Percentiles rank a stretch among this genome's conserved stretches.
Evolutionary conservation across 2,797 vertebrate species (phyloP).

Genomic region (Clarias fuscus): DNA sequence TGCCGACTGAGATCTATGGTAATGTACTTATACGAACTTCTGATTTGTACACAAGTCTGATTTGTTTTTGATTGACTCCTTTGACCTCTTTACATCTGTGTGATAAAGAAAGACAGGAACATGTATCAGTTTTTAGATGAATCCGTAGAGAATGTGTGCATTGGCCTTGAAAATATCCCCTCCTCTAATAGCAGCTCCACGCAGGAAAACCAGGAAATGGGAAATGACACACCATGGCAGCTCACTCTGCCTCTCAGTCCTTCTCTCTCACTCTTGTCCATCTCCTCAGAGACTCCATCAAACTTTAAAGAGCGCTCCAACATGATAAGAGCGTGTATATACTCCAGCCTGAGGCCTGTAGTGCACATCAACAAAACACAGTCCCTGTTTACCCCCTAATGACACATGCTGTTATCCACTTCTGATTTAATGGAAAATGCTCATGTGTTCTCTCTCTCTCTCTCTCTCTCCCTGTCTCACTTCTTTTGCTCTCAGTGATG

Average conservation of each 20-base stretch:
- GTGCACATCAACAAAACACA: constrained; percentile 51
- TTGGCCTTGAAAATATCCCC: background rate
- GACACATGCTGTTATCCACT: constrained; percentile 57
- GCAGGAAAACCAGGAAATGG: constrained; percentile 15
- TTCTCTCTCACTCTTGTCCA: constrained; percentile 9
- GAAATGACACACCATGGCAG: background rate
- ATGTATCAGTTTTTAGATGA: constrained; percentile 13
- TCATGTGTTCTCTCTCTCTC: background rate
- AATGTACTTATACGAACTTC: no score
- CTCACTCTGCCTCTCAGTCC: constrained; percentile 13
- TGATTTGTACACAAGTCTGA: no score
- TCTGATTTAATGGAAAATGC: constrained; percentile 55
- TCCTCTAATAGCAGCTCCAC: constrained; percentile 10
- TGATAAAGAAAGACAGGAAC: background rate
- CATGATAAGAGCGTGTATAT: constrained; percentile 30
- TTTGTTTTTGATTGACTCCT: no score
- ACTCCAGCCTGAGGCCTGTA: constrained; percentile 49
- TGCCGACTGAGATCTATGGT: no score
- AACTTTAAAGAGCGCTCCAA: constrained; percentile 34
- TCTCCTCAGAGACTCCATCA: constrained; percentile 36
- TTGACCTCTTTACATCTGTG: no score
- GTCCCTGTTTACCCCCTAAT: constrained; percentile 57
- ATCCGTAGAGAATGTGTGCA: constrained; percentile 3
- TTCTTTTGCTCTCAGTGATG: constrained; percentile 37
- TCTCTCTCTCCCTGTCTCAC: constrained; percentile 18